Conservation (phyloP, 2,113 vertebrate species). For the Cyanistes caeruleus region DNA sequence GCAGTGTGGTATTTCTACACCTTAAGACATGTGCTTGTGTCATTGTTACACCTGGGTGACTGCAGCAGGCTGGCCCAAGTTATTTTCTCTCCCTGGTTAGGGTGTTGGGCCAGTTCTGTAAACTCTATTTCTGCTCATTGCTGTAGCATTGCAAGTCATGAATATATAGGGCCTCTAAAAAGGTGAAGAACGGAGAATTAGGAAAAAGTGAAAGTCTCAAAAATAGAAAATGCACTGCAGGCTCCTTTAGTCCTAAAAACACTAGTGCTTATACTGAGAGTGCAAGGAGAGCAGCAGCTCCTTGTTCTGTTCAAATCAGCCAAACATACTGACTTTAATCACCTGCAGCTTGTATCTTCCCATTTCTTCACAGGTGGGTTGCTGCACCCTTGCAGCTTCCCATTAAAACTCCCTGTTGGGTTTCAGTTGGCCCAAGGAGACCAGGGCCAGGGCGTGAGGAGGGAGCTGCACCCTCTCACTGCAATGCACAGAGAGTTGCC, state of each 20-base stretch:
- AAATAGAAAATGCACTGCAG: neutral
- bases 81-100: neutral
- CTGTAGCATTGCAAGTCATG: neutral
- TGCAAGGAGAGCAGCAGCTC: neutral
- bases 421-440: neutral
- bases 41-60: neutral
- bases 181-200: neutral
- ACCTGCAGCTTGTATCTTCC: accelerated
- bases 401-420: neutral
- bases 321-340: neutral
- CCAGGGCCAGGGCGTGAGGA: neutral
- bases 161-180: neutral
- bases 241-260: neutral
- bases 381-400: accelerated
- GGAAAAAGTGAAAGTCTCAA: neutral
- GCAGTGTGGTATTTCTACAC: neutral
- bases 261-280: neutral
- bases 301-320: neutral
- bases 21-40: accelerated
- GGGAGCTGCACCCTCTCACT: neutral
- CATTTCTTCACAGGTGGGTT: neutral
- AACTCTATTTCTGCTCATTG: neutral
- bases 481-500: neutral
- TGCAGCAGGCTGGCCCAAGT: neutral
- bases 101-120: neutral